Conservation (phyloP, 2,888 invertebrate genomes). For the Abscondita cerata region DNA sequence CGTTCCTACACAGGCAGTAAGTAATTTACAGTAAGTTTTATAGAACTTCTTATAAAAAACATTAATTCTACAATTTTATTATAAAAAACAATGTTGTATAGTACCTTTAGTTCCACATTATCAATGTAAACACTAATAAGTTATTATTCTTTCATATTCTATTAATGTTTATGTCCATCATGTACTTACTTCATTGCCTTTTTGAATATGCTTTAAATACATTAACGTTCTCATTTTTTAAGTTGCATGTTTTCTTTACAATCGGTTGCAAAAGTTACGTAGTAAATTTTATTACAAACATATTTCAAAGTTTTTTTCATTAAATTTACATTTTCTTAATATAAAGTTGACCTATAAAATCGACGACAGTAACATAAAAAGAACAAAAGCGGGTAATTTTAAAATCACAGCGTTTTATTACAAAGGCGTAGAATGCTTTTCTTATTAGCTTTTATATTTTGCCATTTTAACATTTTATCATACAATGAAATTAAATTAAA, state of each 20-base stretch:
- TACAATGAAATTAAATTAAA: conserved; percentile 38
- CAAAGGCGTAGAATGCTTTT: conserved; percentile 28
- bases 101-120: no score
- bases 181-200: no score
- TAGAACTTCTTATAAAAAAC: no score
- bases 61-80: no score
- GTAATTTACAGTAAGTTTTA: no score
- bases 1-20: no score
- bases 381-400: conserved; percentile 33
- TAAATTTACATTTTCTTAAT: conserved; percentile 29
- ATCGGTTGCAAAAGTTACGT: conserved; percentile 15
- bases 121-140: no score
- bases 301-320: conserved; percentile 25
- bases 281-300: conserved; percentile 24
- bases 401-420: conserved; percentile 33
- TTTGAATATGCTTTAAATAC: no score
- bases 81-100: no score
- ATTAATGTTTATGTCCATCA: no score
- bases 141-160: no score
- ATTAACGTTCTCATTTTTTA: background rate
- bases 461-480: conserved; percentile 30
- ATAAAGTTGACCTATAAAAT: conserved; percentile 28
- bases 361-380: conserved; percentile 23
- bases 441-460: conserved; percentile 39
- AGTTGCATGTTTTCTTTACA: background rate